Evolutionary conservation across 1,140 invertebrate species (phyloP).

Genomic region (Ephestia elutella): DNA sequence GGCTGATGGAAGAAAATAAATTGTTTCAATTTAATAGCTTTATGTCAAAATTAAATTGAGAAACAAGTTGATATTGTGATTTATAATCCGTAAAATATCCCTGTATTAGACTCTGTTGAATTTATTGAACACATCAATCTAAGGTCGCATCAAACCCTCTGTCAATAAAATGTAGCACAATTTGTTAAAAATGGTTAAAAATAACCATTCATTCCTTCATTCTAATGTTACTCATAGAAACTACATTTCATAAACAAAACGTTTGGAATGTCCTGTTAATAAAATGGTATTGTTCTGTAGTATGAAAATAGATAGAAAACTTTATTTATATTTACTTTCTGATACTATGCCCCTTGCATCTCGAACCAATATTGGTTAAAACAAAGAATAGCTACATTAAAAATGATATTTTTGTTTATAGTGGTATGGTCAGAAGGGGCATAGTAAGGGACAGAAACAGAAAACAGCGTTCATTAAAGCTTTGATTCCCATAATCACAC

Average conservation of each 20-base stretch:
- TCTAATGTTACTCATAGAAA: neutral
- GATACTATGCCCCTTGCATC: conserved; percentile 43
- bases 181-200: neutral
- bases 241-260: conserved; percentile 24
- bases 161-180: conserved; percentile 13
- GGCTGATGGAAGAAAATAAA: neutral
- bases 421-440: conserved; percentile 34
- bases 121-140: conserved; percentile 64
- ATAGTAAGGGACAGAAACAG: conserved; percentile 47
- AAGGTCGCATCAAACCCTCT: conserved; percentile 49
- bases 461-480: conserved; percentile 69
- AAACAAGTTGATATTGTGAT: neutral
- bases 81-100: conserved; percentile 68
- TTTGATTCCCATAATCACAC: conserved; percentile 72
- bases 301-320: conserved; percentile 68
- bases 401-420: conserved; percentile 10
- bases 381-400: too few species aligned
- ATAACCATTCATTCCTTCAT: neutral
- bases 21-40: neutral
- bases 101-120: conserved; percentile 71
- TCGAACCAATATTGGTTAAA: neutral
- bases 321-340: conserved; percentile 45
- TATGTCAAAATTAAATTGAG: neutral
- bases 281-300: conserved; percentile 52
- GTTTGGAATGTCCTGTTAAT: conserved; percentile 52